Conservation (phyloP, 1,140 invertebrate species). For the Eulimnadia texana region DNA sequence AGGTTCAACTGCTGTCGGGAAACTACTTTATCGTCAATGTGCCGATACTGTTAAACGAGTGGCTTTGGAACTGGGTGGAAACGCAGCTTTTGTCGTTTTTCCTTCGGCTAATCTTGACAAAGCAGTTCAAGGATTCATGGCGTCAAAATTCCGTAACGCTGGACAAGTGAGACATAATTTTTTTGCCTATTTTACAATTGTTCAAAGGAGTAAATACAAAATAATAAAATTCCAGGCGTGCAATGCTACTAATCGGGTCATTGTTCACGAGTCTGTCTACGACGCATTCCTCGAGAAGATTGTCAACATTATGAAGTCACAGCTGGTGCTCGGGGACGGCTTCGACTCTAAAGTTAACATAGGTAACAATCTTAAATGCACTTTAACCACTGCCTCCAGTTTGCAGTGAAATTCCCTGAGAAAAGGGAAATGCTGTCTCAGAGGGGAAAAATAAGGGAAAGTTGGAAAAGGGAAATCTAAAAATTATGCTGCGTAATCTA, state of each 20-base stretch:
- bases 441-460: too few relatives aligned
- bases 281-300: slow-evolving; percentile 69
- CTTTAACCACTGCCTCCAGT: slow-evolving; percentile 85
- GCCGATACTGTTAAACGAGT: slow-evolving; percentile 76
- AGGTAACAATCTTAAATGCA: slow-evolving; percentile 45
- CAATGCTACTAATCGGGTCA: slow-evolving; percentile 84
- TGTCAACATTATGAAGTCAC: slow-evolving; percentile 44
- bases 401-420: too few relatives aligned
- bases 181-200: background rate
- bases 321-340: slow-evolving; percentile 70
- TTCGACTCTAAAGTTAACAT: slow-evolving; percentile 45
- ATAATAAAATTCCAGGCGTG: too few relatives aligned
- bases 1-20: slow-evolving; percentile 76
- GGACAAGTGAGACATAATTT: slow-evolving; percentile 45
- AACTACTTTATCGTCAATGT: slow-evolving; percentile 60
- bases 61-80: slow-evolving; percentile 88
- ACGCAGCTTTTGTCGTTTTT: slow-evolving; percentile 97
- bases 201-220: too few relatives aligned
- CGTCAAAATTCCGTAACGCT: slow-evolving; percentile 87
- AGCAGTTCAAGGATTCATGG: slow-evolving; percentile 73
- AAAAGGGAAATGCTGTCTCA: too few relatives aligned
- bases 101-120: slow-evolving; percentile 77
- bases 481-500: too few relatives aligned
- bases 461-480: slow-evolving; percentile 49
- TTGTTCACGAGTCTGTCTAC: slow-evolving; percentile 72